Base-by-base conservation (phyloP, 2,797 vertebrate species). In the Poecilia wingei region DNA sequence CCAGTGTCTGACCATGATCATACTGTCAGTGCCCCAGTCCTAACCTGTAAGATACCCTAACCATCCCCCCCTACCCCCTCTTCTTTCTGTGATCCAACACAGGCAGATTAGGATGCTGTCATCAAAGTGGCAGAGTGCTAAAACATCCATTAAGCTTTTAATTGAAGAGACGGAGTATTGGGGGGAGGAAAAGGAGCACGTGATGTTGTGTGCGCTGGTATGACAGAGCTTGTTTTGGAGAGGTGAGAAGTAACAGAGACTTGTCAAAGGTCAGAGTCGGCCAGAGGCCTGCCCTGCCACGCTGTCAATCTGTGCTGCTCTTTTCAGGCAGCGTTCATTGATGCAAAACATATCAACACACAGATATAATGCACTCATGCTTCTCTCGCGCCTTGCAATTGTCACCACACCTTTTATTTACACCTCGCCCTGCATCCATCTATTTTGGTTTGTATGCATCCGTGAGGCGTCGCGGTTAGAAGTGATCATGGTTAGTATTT, bases 101-200 rank as follows among this genome's bases (percentile, higher is more conserved):
- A 87, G 92, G 91, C 88, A 91, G 91, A 92, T 92, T 89, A 90
- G 87, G 88, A 89, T 79, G 86, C 92, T 90, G 92, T 94, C 88
- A 92, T 94, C 89, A 84, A 79, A 87, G 90, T 93, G 92, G 85
- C 93, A 92, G 93, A 88, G 92, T 84, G 93, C 90, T 93, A 94
- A 95, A 94, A 91, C 89, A 89, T 91, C 93, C 86, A 94, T 94
- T 94, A 93, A 76, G 90, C 87, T 90, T 94, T 91, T 92, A 93
- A 94, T 94, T 92, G 91, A 92, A 92, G 92, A 84, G 94, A 95
- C 89, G 75, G 87, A 79, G 79, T 79, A 89, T 14, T 13, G 69
- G 41, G 57, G 13, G 53, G 68, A 49, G 4, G 8, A 46, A 46
- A 46, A 46, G 80, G 61, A 25, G 90, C 79, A 61, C 77, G 88